phyloP scores from a whole-genome alignment of 1,140 invertebrate genomes.

The Drosophila lacertosa region DNA sequence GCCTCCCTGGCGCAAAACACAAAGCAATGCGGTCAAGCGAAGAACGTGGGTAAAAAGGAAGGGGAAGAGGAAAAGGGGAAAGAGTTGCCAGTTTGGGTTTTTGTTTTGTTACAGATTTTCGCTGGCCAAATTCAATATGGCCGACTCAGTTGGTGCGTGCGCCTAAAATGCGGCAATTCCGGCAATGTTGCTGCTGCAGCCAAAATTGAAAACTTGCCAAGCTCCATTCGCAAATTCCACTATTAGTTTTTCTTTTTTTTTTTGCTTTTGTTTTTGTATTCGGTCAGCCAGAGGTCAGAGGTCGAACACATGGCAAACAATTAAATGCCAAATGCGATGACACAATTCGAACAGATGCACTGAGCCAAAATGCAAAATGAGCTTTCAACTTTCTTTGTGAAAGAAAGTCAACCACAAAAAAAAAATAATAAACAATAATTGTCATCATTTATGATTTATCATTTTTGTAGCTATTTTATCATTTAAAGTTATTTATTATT shows the following conservation, averaged over 20 bases:
- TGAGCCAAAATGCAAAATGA: no score
- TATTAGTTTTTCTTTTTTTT: background rate
- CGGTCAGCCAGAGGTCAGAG: background rate
- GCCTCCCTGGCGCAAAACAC: background rate
- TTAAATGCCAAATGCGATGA: background rate
- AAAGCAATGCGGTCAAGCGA: slow-evolving; percentile 15
- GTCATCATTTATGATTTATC: no score
- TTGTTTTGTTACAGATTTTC: slow-evolving; percentile 23
- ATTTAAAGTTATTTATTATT: no score
- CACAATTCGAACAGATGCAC: background rate
- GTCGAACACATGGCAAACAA: background rate
- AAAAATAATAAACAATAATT: no score
- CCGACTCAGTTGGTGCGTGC: slow-evolving; percentile 9
- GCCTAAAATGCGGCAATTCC: slow-evolving; percentile 39
- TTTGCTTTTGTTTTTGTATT: slow-evolving; percentile 3
- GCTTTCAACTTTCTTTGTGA: no score
- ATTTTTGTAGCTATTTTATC: no score
- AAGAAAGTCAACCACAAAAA: no score
- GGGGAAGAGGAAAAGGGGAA: background rate
- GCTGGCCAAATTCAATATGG: slow-evolving; percentile 55
- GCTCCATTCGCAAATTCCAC: slow-evolving; percentile 31
- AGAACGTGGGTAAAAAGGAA: no score
- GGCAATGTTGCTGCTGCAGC: slow-evolving; percentile 6
- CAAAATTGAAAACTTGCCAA: slow-evolving; percentile 68
- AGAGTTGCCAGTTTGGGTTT: slow-evolving; percentile 49